These are phyloP conservation scores for Ophion ellenae DNA, from an alignment of 2,888 invertebrate species.

Conservation along the genomic window DNA sequence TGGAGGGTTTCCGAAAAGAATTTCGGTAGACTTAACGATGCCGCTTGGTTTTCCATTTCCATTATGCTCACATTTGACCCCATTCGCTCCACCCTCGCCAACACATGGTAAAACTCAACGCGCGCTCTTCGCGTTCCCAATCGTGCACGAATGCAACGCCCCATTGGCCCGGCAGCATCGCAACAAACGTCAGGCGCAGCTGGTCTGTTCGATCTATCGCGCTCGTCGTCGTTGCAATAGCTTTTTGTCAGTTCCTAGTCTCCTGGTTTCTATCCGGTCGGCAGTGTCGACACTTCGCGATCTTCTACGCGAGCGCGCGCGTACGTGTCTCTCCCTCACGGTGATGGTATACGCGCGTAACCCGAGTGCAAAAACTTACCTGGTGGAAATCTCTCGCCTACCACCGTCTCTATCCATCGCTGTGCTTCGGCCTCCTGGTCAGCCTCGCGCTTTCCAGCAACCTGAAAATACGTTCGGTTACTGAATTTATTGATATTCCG, in stretches of 20 bases:
- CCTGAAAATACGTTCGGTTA: conserved; percentile 83
- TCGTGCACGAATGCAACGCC: not conserved
- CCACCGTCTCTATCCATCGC: conserved; percentile 93
- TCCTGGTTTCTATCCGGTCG: conserved; percentile 65
- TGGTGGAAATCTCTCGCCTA: conserved; percentile 91
- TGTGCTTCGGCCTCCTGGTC: conserved; percentile 93
- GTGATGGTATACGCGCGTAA: conserved; percentile 35
- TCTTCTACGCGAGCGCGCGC: conserved; percentile 14
- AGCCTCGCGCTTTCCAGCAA: conserved; percentile 92
- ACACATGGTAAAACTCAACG: not conserved
- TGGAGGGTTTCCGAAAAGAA: too few species aligned
- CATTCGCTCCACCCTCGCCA: not conserved
- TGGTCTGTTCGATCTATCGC: not conserved
- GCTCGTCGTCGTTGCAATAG: not conserved
- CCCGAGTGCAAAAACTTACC: conserved; percentile 74
- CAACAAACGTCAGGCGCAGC: too few species aligned
- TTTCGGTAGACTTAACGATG: too few species aligned
- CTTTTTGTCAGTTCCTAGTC: conserved; percentile 52
- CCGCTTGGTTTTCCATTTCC: not conserved
- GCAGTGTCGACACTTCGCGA: conserved; percentile 58
- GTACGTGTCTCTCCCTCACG: not conserved
- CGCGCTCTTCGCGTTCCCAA: not conserved
- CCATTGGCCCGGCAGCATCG: not conserved
- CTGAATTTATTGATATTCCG: not conserved
- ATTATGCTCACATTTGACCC: not conserved